phyloP scores from a whole-genome alignment of 2,113 vertebrate species.

The Strix aluco region DNA sequence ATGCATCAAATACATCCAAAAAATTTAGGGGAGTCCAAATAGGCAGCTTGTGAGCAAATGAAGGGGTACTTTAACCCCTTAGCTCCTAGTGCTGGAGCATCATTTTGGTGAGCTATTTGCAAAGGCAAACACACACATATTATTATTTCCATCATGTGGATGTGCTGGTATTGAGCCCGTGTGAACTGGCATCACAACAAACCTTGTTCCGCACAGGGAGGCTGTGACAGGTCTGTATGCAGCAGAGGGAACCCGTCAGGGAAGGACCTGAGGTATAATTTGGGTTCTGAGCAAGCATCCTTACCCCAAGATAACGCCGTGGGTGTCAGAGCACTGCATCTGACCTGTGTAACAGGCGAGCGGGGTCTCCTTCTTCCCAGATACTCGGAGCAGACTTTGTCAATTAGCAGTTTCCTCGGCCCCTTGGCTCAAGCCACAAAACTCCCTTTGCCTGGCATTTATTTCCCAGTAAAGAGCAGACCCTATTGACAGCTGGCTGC shows the following conservation, averaged over 20 bases:
- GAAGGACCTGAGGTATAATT: not conserved
- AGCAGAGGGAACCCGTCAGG: rapidly evolving
- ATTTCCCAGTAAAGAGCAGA: not conserved
- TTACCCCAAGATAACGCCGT: rapidly evolving
- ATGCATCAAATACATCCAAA: not conserved
- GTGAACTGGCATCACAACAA: not conserved
- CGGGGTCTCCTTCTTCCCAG: not conserved
- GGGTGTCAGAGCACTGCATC: not conserved
- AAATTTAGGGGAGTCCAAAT: not conserved
- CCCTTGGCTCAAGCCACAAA: not conserved
- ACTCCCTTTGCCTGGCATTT: not conserved
- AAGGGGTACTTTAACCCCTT: not conserved
- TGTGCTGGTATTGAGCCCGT: rapidly evolving
- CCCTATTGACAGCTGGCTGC: constrained; percentile 14
- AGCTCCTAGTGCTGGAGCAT: not conserved
- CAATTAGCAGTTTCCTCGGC: not conserved
- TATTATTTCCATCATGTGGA: not conserved
- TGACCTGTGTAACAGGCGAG: not conserved
- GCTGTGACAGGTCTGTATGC: rapidly evolving
- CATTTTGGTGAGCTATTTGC: not conserved
- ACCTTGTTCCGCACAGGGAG: not conserved
- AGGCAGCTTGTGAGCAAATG: not conserved
- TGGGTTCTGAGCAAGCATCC: not conserved
- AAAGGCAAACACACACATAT: not conserved
- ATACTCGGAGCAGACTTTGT: not conserved